phyloP scores from a whole-genome alignment of 1,140 invertebrate species.

The Sogatella furcifera region DNA sequence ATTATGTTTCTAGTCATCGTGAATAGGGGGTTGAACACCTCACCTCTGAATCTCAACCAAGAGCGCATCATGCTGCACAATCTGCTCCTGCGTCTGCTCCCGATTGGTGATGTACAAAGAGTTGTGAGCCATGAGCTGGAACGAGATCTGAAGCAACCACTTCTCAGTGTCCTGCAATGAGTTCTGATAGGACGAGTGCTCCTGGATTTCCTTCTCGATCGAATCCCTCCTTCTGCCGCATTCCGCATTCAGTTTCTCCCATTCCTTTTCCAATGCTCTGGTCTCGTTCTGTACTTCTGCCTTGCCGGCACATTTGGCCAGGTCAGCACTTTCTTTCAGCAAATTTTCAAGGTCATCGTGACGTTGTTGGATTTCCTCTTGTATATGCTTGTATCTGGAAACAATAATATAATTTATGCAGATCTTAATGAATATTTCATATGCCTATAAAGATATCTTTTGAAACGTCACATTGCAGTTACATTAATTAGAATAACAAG shows the following conservation, averaged over 20 bases:
- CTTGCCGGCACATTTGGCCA: slow-evolving; percentile 57
- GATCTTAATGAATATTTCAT: no score
- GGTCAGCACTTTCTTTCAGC: slow-evolving; percentile 54
- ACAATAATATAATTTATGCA: no score
- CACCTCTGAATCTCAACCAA: slow-evolving; percentile 63
- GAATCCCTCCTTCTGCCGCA: slow-evolving; percentile 48
- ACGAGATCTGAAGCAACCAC: slow-evolving; percentile 88
- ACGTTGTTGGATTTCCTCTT: slow-evolving; percentile 61
- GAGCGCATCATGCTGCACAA: slow-evolving; percentile 71
- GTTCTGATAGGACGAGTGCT: slow-evolving; percentile 78
- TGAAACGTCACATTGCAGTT: no score
- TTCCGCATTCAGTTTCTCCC: slow-evolving; percentile 46
- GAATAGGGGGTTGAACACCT: no score
- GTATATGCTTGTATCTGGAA: slow-evolving; percentile 46
- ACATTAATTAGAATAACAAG: no score
- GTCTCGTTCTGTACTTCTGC: slow-evolving; percentile 48
- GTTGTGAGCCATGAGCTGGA: slow-evolving; percentile 93
- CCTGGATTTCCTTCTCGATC: slow-evolving; percentile 66
- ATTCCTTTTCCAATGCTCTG: slow-evolving; percentile 49
- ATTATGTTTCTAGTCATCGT: no score
- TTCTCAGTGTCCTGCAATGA: slow-evolving; percentile 89
- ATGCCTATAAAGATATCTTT: no score
- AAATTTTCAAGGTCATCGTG: slow-evolving; percentile 59
- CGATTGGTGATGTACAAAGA: slow-evolving; percentile 84
- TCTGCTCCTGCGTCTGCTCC: slow-evolving; percentile 82